phyloP scores from a whole-genome alignment of 23 tunicate species.

The Trididemnum nubilum region DNA sequence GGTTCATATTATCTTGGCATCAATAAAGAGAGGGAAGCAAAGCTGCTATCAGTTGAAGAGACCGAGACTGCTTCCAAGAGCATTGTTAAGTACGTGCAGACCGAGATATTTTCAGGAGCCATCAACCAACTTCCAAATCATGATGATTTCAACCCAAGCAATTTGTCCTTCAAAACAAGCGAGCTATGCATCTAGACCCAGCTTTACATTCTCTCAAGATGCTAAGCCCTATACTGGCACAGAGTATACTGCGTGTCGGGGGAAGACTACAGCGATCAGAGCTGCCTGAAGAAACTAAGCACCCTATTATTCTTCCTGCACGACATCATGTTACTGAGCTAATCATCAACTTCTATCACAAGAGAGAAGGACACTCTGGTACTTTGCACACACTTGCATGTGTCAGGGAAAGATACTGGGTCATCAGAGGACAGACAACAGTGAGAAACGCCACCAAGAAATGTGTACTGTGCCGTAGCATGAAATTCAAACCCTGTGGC shows the following conservation, averaged over 20 bases:
- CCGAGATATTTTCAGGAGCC: no score
- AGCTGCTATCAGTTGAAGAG: no score
- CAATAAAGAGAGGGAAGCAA: no score
- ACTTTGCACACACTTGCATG: neutral
- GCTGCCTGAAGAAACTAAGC: neutral
- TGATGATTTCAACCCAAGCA: no score
- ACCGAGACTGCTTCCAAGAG: no score
- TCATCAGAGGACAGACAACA: slow-evolving; percentile 15
- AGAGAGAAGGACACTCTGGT: slow-evolving; percentile 28
- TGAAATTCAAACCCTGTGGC: neutral
- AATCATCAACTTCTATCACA: neutral
- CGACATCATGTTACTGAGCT: slow-evolving; percentile 13
- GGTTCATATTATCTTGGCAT: no score
- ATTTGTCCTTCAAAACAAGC: no score
- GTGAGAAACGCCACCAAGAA: neutral
- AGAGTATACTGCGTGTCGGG: slow-evolving; percentile 23
- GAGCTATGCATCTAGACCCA: neutral
- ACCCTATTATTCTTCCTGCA: slow-evolving; percentile 3
- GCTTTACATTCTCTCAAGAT: neutral
- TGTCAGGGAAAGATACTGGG: slow-evolving; percentile 10
- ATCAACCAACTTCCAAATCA: no score
- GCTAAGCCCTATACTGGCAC: slow-evolving; percentile 1
- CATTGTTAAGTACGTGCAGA: no score
- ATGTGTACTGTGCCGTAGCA: neutral
- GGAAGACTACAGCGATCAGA: slow-evolving; percentile 14